These are phyloP conservation scores for Leptinotarsa defecta DNA, from an alignment of 1,140 invertebrate species.

Conservation along the genomic window DNA sequence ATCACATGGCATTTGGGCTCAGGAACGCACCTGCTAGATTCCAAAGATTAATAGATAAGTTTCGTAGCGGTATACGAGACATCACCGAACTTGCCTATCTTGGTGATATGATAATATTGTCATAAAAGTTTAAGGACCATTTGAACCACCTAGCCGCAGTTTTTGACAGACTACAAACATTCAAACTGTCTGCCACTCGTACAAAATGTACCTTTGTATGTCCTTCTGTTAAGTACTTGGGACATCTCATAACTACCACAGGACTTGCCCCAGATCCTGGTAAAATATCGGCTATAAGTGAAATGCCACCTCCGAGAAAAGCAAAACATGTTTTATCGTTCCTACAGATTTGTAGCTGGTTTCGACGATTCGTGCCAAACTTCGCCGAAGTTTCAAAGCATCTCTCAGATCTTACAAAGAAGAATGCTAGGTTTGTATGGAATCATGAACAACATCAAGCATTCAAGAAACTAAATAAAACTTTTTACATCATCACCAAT, in stretches of 20 bases:
- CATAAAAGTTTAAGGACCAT: neutral
- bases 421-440: constrained; percentile 50
- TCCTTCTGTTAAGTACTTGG: neutral
- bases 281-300: constrained; percentile 1
- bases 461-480: constrained; percentile 42
- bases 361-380: constrained; percentile 33
- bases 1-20: neutral
- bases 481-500: constrained; percentile 18
- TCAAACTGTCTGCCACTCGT: neutral
- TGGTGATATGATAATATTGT: neutral
- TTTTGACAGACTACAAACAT: neutral
- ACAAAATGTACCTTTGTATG: neutral
- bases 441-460: constrained; percentile 43
- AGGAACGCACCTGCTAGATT: neutral
- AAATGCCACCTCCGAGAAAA: neutral
- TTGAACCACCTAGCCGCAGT: neutral
- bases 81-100: neutral
- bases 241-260: neutral
- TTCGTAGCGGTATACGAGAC: neutral
- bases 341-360: constrained; percentile 33
- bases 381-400: constrained; percentile 28
- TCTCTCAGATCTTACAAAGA: constrained; percentile 45
- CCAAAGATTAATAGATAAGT: neutral
- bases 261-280: constrained; percentile 5
- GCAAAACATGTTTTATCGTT: constrained; percentile 23